Evolutionary conservation across 2,113 vertebrate species (phyloP).

Genomic region (Colaptes auratus): DNA sequence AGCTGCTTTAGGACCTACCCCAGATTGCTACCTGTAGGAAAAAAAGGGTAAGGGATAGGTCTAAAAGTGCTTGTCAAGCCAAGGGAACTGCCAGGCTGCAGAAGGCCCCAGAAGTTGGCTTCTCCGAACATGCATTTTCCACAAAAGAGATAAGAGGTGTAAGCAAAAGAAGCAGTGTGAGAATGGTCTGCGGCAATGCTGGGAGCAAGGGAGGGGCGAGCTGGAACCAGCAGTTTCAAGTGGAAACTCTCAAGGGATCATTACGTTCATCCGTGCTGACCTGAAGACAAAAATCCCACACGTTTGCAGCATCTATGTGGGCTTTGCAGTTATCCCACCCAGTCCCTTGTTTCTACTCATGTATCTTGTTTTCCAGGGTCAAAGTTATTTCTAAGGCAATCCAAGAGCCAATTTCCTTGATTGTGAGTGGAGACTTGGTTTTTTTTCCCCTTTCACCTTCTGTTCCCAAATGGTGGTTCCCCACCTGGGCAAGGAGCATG

Average conservation of each 20-base stretch:
- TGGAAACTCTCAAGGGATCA: slow-evolving; percentile 8
- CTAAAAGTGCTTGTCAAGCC: background rate
- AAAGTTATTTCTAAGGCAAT: background rate
- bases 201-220: background rate
- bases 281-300: slow-evolving; percentile 37
- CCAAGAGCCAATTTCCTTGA: background rate
- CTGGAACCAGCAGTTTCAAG: slow-evolving; percentile 1
- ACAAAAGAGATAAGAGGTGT: background rate
- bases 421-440: background rate
- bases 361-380: slow-evolving; percentile 13
- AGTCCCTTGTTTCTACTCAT: background rate
- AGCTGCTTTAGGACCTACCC: background rate
- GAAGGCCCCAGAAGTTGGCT: background rate
- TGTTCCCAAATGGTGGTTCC: background rate
- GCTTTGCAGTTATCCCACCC: slow-evolving; percentile 9
- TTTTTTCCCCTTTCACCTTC: background rate
- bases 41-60: background rate
- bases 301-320: background rate
- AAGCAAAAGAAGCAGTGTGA: background rate
- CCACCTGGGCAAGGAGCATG: background rate
- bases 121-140: background rate
- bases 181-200: background rate
- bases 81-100: background rate
- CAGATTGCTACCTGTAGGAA: background rate
- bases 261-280: background rate